phyloP scores from a whole-genome alignment of 2,113 vertebrate genomes.

The Siniperca chuatsi region DNA sequence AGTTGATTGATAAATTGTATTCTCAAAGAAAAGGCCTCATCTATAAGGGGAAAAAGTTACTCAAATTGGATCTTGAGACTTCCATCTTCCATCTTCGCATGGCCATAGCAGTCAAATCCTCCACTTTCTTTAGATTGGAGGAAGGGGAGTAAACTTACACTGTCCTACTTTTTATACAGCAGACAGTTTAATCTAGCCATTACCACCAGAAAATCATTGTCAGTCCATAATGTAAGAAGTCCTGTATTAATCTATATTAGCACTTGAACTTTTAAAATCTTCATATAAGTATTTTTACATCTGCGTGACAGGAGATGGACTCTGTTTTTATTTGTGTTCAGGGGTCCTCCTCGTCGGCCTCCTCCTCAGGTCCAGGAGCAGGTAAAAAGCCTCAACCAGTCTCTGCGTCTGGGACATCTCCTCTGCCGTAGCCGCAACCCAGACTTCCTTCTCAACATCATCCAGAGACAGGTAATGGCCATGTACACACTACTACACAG shows the following conservation, averaged over 20 bases:
- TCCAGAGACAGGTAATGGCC: slow-evolving; percentile 93
- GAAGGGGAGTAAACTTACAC: neutral
- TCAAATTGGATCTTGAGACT: neutral
- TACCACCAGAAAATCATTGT: neutral
- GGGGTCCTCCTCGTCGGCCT: slow-evolving; percentile 94
- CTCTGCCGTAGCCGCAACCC: slow-evolving; percentile 96
- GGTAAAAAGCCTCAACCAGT: slow-evolving; percentile 95
- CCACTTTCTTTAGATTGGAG: neutral
- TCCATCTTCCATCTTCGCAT: neutral
- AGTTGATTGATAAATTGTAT: neutral
- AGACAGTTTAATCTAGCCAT: neutral
- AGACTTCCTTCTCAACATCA: slow-evolving; percentile 97
- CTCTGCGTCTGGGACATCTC: slow-evolving; percentile 94
- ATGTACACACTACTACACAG: neutral
- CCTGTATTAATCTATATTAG: neutral
- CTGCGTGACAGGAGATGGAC: neutral
- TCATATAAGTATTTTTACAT: neutral
- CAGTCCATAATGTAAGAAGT: neutral
- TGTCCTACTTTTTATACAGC: neutral
- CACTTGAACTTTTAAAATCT: neutral
- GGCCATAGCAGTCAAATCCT: neutral
- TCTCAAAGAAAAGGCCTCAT: neutral
- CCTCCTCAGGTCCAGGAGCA: slow-evolving; percentile 95
- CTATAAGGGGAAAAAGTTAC: neutral
- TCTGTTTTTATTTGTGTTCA: slow-evolving; percentile 67